Base-by-base conservation (phyloP, 1,140 invertebrate genomes). In the Pinna nobilis region DNA sequence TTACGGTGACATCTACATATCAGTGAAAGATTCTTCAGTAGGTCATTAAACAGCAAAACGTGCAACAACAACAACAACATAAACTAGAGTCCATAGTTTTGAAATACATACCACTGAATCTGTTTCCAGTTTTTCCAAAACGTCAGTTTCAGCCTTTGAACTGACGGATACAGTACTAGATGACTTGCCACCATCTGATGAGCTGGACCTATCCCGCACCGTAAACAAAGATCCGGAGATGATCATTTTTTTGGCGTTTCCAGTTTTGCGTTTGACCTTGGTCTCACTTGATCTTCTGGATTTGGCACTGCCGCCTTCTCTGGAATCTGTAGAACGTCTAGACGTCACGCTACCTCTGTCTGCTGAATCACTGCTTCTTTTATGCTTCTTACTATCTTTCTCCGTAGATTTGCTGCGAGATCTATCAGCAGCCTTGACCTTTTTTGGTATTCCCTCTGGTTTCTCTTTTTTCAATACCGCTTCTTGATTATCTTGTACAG, bases 141-240 rank as follows among this genome's bases (percentile, higher is more conserved):
- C n/a, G n/a, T n/a, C n/a, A n/a, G n/a, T n/a, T n/a, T n/a, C n/a
- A n/a, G n/a, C n/a, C n/a, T n/a, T n/a, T n/a, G n/a, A n/a, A n/a
- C n/a, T n/a, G n/a, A n/a, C n/a, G n/a, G n/a, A n/a, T n/a, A n/a
- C n/a, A n/a, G n/a, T n/a, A n/a, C n/a, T n/a, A n/a, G n/a, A n/a
- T n/a, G 64, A 35, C 49, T 67, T 67, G 15, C 37, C 47, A 23
- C 64, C 53, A 25, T 51, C 64, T 35, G 64, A 53, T 0, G 53
- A 51, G 23, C 60, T 59, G 1, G 39, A 41, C 20, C 61, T 55
- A 35, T 74, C 67, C 23, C 71, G 67, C 39, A 70, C 70, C 13
- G 70, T 65, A 53, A 74, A 73, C 18, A 78, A 59, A 39, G 76
- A 73, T 20, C 76, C 76, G 0, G 76, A 66, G 2, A 78, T 60